Conservation (phyloP, 1,140 invertebrate species). For the Whitmania pigra region DNA sequence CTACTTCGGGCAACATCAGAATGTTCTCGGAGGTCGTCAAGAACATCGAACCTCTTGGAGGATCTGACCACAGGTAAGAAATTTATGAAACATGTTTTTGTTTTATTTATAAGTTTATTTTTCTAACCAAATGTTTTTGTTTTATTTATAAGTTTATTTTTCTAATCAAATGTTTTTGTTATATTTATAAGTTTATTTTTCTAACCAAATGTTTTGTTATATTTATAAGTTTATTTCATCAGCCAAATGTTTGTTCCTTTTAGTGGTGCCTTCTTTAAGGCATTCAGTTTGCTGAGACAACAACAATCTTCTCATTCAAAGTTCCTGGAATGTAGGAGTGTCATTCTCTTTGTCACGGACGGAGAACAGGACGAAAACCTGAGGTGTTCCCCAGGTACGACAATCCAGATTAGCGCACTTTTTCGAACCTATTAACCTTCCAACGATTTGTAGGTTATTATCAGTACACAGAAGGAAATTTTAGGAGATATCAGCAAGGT, state of each 20-base stretch:
- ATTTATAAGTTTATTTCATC: neutral
- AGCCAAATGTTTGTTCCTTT: neutral
- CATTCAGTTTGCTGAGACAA: constrained; percentile 27
- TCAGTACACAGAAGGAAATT: constrained; percentile 6
- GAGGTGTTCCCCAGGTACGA: constrained; percentile 19
- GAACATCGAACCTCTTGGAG: neutral
- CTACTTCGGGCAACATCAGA: neutral
- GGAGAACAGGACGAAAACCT: constrained; percentile 27
- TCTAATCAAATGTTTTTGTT: neutral
- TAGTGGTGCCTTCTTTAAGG: constrained; percentile 1
- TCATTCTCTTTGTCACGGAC: constrained; percentile 30
- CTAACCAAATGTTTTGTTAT: neutral
- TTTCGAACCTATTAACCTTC: too few species aligned
- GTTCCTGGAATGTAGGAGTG: constrained; percentile 26
- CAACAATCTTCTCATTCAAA: constrained; percentile 19
- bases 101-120: neutral
- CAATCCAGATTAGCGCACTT: neutral
- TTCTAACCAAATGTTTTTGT: neutral
- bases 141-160: neutral
- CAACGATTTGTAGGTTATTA: constrained; percentile 3
- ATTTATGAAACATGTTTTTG: neutral
- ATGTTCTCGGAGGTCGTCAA: constrained; percentile 23
- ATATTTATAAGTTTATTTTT: neutral
- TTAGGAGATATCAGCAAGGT: constrained; percentile 6
- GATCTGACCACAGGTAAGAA: neutral